Evolutionary conservation across 2,888 invertebrate species (phyloP), one percentile per base, ranked within the genome.

Genomic region (Tortrix viridana): DNA sequence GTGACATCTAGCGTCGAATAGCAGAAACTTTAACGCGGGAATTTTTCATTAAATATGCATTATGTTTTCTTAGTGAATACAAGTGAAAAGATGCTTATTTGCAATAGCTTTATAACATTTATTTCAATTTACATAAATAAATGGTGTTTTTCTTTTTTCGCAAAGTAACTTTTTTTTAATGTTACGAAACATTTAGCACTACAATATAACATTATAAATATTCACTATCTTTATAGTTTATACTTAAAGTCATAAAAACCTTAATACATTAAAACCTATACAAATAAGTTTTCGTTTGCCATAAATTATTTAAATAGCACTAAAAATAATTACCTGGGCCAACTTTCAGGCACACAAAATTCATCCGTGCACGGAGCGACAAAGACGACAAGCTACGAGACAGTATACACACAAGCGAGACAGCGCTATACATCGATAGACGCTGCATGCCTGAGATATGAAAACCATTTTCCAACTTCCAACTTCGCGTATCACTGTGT

Each of bases 1-100:
- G 0, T 53, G 68, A 65, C 74, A 73, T 70, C 75, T 74, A 46
- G 60, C 38, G 71, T 14, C 5, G 44, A 54, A 26, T 53, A 54
- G 53, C 41, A 3, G 12, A 68, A 74, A 65, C 52, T 68, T 0
- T 7, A n/a, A 44, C 18, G 60, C 53, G 26, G 32, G 16, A 55
- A 60, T 43, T 44, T 58, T 20, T 6, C 5, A 41, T 12, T 6
- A 53, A 41, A 20, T 37, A n/a, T 41, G 20, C 38, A 41, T 41
- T 14, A 6, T 6, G 41, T 41, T 41, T 41, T 41, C 32, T 32
- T 9, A 32, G 1, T 12, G 32, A 32, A 32, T 32, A 32, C 12
- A 32, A 32, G 41, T 41, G 41, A 16, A 38, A 38, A 26, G 6
- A 41, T 41, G 5, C 16, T n/a, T 16, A 44, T 5, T 32, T 32